Base-by-base conservation (phyloP, 2,797 vertebrate species). In the Gymnoscopelus microlampas region DNA sequence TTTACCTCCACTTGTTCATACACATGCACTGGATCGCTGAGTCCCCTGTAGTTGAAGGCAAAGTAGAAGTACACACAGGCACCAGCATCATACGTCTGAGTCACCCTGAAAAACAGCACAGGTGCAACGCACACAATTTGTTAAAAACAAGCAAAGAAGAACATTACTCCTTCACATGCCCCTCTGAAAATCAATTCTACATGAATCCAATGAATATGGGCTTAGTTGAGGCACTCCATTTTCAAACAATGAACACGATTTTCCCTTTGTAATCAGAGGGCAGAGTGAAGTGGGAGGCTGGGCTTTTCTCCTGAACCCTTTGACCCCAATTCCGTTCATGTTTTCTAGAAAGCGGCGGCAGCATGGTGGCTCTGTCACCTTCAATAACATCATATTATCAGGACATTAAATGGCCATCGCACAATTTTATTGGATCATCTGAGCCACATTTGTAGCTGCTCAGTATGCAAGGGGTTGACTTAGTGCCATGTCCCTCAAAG, bases 11-110 rank as follows among this genome's bases (percentile, higher is more conserved):
- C 96, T 93, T 98, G 93, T 85, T 98, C 97, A 85, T 95, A 98
- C 74, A 98, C 95, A 11, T 95, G 92, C 79, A 99, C 72, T 39
- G 98, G 98, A 77, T 99, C 96, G 60, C 95, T 90, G 86, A 99
- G 96, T 89, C 98, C 98, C 88, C 97, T 94, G 94, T 99, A 99
- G 94, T 99, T 98, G 93, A 98, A 99, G 94, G 96, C 98, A 93
- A 99, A 98, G 93, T 99, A 99, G 94, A 99, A 99, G 94, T 99
- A 99, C 89, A 99, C 94, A 64, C 98, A 99, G 78, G 98, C 98
- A 59, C 98, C 98, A 1, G 96, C 93, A 59, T 99, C 98, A 0
- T 99, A 99, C 0, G 95, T 98, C 91, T 99, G 98, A 5, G 98
- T 99, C 75, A 99, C 98, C 92, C 98, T 99, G 91, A 58, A 82